phyloP scores from a whole-genome alignment of 2,797 vertebrate genomes.

The Nyctalus aviator region DNA sequence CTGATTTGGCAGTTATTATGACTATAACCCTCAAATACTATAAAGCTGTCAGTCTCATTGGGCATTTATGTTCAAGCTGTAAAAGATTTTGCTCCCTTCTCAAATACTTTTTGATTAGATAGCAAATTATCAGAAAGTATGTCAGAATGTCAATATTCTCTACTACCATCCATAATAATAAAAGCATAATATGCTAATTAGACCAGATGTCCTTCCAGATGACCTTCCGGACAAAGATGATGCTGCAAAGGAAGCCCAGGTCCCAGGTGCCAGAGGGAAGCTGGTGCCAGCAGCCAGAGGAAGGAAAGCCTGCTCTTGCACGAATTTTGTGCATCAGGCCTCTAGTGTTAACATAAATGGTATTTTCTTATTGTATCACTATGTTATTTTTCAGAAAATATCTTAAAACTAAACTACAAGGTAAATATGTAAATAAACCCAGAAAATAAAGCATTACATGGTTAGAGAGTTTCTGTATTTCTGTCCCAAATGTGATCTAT shows the following conservation, averaged over 20 bases:
- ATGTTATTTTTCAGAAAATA: conserved; percentile 47
- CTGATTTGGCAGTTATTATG: conserved; percentile 61
- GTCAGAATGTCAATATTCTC: conserved; percentile 59
- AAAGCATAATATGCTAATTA: too few relatives aligned
- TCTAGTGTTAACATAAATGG: not conserved
- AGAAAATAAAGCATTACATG: not conserved
- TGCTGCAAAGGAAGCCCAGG: too few relatives aligned
- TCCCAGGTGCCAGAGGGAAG: too few relatives aligned
- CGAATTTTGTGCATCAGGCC: too few relatives aligned
- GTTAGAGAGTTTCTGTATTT: not conserved
- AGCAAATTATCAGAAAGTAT: conserved; percentile 38
- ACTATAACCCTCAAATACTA: not conserved
- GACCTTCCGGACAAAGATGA: too few relatives aligned
- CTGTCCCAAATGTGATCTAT: not conserved
- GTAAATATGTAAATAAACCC: not conserved
- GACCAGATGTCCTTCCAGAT: too few relatives aligned
- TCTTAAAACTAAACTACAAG: not conserved
- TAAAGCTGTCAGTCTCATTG: conserved; percentile 55
- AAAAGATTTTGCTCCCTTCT: conserved; percentile 36
- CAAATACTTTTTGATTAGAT: conserved; percentile 59
- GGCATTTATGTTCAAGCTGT: not conserved
- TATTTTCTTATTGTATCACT: conserved; percentile 53
- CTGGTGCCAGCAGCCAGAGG: too few relatives aligned
- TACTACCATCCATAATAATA: not conserved
- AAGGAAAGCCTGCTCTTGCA: too few relatives aligned